These are phyloP conservation scores for Baccha elongata DNA, from an alignment of 2,888 invertebrate species.

Conservation along the genomic window DNA sequence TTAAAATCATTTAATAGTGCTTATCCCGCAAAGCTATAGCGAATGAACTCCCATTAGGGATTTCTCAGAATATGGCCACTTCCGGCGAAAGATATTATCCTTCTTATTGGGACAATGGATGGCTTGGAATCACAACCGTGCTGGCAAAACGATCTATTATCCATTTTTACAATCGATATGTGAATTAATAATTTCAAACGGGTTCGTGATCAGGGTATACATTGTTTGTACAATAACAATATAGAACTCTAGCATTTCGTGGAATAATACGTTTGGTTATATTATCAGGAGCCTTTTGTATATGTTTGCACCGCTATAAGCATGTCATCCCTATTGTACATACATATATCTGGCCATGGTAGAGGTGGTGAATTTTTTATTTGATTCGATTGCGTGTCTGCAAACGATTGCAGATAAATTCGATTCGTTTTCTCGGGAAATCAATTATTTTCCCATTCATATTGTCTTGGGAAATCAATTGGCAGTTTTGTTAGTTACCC, in stretches of 20 bases:
- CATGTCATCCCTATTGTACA: neutral
- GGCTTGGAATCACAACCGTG: conserved; percentile 44
- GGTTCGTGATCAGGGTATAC: conserved; percentile 30
- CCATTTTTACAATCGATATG: conserved; percentile 56
- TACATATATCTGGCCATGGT: neutral
- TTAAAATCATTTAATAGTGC: conserved; percentile 27
- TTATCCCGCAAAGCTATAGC: conserved; percentile 6
- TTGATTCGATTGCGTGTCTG: conserved; percentile 62
- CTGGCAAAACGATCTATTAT: conserved; percentile 43
- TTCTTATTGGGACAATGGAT: conserved; percentile 23
- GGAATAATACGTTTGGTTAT: neutral
- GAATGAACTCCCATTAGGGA: conserved; percentile 8
- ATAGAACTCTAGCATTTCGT: neutral
- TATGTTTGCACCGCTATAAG: neutral
- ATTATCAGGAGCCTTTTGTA: neutral
- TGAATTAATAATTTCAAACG: conserved; percentile 69
- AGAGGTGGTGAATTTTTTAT: conserved; percentile 42
- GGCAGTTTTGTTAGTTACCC: conserved; percentile 14
- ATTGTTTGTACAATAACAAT: neutral
- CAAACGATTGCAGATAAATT: conserved; percentile 54
- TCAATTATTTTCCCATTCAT: conserved; percentile 59
- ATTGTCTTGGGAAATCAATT: conserved; percentile 61
- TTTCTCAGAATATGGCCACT: conserved; percentile 33
- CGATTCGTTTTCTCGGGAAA: conserved; percentile 57
- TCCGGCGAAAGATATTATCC: conserved; percentile 4